phyloP scores from a whole-genome alignment of 1,140 invertebrate species.

The Eriocheir sinensis region DNA sequence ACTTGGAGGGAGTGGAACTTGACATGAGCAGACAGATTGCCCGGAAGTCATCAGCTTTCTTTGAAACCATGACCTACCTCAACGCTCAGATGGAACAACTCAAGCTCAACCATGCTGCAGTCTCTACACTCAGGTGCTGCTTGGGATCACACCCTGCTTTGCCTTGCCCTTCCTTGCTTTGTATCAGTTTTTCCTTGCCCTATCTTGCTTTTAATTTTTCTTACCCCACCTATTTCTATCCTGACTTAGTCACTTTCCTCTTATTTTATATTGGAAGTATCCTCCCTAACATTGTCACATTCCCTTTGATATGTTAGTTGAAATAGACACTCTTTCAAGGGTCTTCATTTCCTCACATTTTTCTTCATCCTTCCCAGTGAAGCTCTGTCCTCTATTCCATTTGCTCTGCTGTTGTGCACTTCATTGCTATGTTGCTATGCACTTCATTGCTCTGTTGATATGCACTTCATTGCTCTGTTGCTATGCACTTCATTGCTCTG shows the following conservation, averaged over 20 bases:
- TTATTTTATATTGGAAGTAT: neutral
- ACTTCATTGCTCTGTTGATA: too few species aligned
- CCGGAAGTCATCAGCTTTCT: constrained; percentile 97
- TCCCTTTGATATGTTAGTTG: neutral
- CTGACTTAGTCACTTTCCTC: neutral
- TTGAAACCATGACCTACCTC: constrained; percentile 98
- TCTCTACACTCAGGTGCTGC: constrained; percentile 87
- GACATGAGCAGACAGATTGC: constrained; percentile 97
- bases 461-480: too few species aligned
- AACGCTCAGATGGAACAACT: constrained; percentile 95
- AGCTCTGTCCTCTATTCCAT: too few species aligned
- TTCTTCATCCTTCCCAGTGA: too few species aligned
- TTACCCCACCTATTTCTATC: neutral
- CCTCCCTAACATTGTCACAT: neutral
- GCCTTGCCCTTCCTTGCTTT: neutral
- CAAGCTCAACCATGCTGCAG: constrained; percentile 89
- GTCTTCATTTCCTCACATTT: too few species aligned
- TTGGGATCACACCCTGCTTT: neutral
- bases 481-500: too few species aligned
- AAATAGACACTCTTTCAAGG: too few species aligned
- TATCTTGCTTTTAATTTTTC: neutral
- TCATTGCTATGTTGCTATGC: too few species aligned
- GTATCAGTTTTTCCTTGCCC: neutral
- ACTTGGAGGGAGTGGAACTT: constrained; percentile 97
- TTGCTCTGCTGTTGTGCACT: too few species aligned